Evolutionary conservation across 1,140 invertebrate species (phyloP), one percentile per base, ranked within the genome.

Genomic region (Zaprionus gabonicus): DNA sequence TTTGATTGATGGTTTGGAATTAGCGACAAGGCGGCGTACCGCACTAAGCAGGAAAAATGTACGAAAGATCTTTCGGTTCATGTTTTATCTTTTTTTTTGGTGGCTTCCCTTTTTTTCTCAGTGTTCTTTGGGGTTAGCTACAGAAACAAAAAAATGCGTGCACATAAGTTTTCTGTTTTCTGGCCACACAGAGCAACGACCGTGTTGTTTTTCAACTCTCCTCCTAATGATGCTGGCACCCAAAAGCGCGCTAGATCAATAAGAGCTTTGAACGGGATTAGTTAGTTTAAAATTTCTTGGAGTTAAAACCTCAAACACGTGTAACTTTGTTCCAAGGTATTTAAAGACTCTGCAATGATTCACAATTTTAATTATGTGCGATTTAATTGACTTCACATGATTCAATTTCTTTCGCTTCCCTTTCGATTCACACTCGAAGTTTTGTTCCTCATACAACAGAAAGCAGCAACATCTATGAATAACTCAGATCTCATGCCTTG

Each of bases 1-100:
- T 75, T 85, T 88, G 85, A 88, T 88, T 83, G 85, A 88, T 88
- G 85, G 84, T 85, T 82, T 68, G 70, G 81, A 90, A 88, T 88
- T 88, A 90, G 85, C 85, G 85, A 76, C 63, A 71, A 56, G 78
- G 82, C 72, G 76, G 65, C 82, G 67, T 65, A 77, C 31, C 58
- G 57, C 70, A 58, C 72, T 76, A 63, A 64, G 46, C 70, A 69
- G 64, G 56, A 86, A 71, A 80, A 74, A 78, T 74, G 60, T 78
- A 69, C 65, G 71, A 64, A 63, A 74, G 71, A 78, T 68, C 71
- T 69, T 64, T 67, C 15, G 38, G 38, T 27, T 64, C 23, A 44
- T 65, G 68, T 59, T 34, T 55, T 58, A 2, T 23, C 23, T 23
- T 23, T 23, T 58, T 63, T 65, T 70, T 34, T 4, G 41, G n/a